Conservation (phyloP, 2,797 vertebrate species). For the Sphenodon punctatus region DNA sequence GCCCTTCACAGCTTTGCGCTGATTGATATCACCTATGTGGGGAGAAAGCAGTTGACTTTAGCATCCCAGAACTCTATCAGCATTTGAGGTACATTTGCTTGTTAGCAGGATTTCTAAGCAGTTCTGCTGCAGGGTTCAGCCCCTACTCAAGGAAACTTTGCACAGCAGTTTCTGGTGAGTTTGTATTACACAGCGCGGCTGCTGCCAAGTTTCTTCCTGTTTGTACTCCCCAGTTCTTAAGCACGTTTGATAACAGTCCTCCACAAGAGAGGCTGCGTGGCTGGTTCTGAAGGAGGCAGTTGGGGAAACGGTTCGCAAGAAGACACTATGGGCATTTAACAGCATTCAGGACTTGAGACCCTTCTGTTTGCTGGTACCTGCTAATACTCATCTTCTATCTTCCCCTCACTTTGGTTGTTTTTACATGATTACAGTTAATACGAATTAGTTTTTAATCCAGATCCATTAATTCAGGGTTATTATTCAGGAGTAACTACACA, state of each 20-base stretch:
- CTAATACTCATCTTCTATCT: too few relatives aligned
- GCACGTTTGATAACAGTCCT: constrained; percentile 4
- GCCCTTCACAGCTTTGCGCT: neutral
- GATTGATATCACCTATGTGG: fast-evolving
- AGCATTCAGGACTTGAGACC: neutral
- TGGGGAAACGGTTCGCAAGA: neutral
- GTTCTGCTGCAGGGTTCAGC: fast-evolving
- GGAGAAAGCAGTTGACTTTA: neutral
- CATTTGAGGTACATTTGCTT: neutral
- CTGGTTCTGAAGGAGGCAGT: neutral
- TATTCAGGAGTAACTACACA: too few relatives aligned
- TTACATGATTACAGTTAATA: too few relatives aligned
- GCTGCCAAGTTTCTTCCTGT: constrained; percentile 57
- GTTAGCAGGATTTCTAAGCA: neutral
- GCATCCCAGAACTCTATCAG: neutral
- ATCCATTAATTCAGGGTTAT: too few relatives aligned
- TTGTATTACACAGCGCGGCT: constrained; percentile 19
- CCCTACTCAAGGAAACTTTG: neutral
- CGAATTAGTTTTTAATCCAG: too few relatives aligned
- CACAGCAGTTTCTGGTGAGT: neutral
- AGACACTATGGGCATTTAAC: too few relatives aligned
- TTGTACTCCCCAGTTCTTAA: constrained; percentile 24
- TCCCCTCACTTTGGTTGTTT: too few relatives aligned
- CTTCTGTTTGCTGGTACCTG: neutral
- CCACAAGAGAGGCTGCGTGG: neutral